These are phyloP conservation scores for Eudemis profundana DNA, from an alignment of 2,888 invertebrate species.

Conservation along the genomic window DNA sequence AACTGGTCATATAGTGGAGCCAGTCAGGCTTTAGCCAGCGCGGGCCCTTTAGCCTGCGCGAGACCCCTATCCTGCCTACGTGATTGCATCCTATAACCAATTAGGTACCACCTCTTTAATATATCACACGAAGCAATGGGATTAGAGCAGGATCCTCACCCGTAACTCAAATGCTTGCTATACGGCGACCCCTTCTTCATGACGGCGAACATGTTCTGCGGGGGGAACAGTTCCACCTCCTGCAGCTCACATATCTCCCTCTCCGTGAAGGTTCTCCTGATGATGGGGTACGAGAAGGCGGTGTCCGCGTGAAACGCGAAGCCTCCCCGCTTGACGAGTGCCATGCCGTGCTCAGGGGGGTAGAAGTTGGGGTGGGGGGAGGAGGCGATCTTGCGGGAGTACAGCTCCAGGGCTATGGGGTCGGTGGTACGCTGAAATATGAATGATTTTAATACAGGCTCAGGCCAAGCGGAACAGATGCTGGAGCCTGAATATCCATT, in stretches of 20 bases:
- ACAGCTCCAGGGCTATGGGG: conserved; percentile 85
- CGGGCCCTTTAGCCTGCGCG: no score
- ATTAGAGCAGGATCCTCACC: conserved; percentile 77
- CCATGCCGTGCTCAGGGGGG: conserved; percentile 83
- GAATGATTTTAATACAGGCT: no score
- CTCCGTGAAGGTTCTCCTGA: conserved; percentile 87
- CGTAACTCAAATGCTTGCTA: conserved; percentile 86
- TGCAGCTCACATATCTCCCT: conserved; percentile 88
- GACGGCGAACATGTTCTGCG: conserved; percentile 84
- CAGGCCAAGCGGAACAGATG: no score
- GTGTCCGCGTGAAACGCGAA: conserved; percentile 90
- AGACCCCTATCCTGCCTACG: no score
- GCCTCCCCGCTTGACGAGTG: conserved; percentile 86
- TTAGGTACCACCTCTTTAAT: no score
- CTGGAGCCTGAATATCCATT: no score
- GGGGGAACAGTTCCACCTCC: conserved; percentile 86
- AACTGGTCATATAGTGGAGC: no score
- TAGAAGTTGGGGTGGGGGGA: conserved; percentile 75
- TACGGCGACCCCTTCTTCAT: conserved; percentile 87
- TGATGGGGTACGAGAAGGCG: conserved; percentile 88
- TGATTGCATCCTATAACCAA: no score
- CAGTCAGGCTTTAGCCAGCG: no score
- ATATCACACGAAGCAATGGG: no score
- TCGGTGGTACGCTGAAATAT: conserved; percentile 87
- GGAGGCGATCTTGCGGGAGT: conserved; percentile 83